These are phyloP conservation scores for Hydriomena furcata DNA, from an alignment of 2,888 invertebrate genomes.

Conservation along the genomic window DNA sequence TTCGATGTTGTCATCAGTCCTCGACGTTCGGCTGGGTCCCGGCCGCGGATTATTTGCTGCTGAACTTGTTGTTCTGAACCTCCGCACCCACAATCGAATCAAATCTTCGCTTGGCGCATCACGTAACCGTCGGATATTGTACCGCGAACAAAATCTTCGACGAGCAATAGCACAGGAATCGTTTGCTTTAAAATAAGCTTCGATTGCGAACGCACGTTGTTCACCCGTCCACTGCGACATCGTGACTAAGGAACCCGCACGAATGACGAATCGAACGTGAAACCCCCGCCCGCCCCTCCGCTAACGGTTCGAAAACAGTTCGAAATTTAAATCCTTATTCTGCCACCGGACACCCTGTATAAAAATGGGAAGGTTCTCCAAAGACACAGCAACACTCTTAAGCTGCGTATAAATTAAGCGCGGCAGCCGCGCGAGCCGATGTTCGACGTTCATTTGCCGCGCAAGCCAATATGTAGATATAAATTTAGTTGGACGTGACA, in stretches of 20 bases:
- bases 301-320: background rate
- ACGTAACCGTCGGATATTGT: slow-evolving; percentile 32
- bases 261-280: background rate
- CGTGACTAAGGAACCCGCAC: slow-evolving; percentile 15
- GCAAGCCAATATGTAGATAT: too few species aligned
- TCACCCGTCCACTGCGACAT: slow-evolving; percentile 33
- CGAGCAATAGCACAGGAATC: slow-evolving; percentile 31
- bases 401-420: too few species aligned
- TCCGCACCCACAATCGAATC: slow-evolving; percentile 36
- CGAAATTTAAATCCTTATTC: background rate
- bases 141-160: slow-evolving; percentile 33
- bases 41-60: slow-evolving; percentile 32
- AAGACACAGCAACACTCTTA: too few species aligned
- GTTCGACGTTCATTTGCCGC: too few species aligned
- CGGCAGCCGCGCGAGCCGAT: too few species aligned
- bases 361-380: too few species aligned
- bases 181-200: slow-evolving; percentile 27
- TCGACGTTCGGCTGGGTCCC: slow-evolving; percentile 7
- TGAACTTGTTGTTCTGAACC: slow-evolving; percentile 32
- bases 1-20: slow-evolving; percentile 22
- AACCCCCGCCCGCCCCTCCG: background rate
- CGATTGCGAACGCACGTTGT: slow-evolving; percentile 24
- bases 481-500: too few species aligned
- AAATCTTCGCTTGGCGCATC: slow-evolving; percentile 38
- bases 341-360: too few species aligned